phyloP scores from a whole-genome alignment of 2,888 invertebrate species.

The Pterobdella sp. region DNA sequence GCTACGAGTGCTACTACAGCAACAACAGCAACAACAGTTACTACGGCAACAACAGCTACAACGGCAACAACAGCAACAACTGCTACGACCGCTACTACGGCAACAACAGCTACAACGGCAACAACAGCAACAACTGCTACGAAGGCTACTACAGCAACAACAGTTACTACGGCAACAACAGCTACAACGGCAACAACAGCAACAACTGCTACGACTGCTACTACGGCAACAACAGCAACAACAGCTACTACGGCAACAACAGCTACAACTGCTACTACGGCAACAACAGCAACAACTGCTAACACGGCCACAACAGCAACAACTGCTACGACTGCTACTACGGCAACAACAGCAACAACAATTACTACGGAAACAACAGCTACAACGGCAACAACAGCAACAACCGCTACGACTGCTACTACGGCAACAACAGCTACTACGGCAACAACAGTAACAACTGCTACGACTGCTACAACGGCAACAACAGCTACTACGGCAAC shows the following conservation, averaged over 20 bases:
- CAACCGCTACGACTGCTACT: not conserved
- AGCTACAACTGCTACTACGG: not conserved
- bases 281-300: not conserved
- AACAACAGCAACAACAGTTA: not conserved
- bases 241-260: not conserved
- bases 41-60: not conserved
- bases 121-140: not conserved
- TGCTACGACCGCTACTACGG: too few species aligned
- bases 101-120: not conserved
- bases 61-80: not conserved
- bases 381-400: not conserved
- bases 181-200: not conserved
- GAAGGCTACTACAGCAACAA: not conserved
- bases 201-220: not conserved
- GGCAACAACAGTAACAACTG: not conserved
- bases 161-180: not conserved
- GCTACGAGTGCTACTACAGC: not conserved
- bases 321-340: not conserved
- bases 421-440: not conserved
- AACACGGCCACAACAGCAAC: not conserved
- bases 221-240: constrained; percentile 2
- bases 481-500: not conserved
- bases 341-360: not conserved
- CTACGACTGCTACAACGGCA: too few species aligned
- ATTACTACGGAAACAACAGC: not conserved